Evolutionary conservation across 2,888 invertebrate genomes (phyloP).

Genomic region (Acanthococcus lagerstroemiae): DNA sequence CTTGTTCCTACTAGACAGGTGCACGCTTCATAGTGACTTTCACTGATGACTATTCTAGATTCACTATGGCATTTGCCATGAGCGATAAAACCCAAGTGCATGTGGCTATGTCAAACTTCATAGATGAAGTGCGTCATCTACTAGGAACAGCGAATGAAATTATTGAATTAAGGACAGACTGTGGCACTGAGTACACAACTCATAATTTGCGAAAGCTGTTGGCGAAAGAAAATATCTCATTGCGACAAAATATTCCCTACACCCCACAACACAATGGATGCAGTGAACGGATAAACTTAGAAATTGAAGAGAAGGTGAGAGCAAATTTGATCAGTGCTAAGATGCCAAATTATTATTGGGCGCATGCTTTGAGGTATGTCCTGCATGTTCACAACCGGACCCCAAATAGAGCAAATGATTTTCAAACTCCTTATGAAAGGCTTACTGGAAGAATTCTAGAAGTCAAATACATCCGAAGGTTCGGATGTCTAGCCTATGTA

Average conservation of each 20-base stretch:
- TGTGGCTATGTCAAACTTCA: not conserved
- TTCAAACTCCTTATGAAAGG: not conserved
- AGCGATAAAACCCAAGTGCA: not conserved
- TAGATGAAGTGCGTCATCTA: not conserved
- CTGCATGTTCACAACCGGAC: not conserved
- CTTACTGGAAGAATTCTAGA: not conserved
- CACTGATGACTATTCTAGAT: not conserved
- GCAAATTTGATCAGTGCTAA: not conserved
- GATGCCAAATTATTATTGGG: not conserved
- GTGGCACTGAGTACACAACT: not conserved
- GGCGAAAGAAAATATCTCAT: not conserved
- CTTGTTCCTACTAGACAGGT: not conserved
- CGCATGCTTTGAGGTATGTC: not conserved
- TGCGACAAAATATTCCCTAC: not conserved
- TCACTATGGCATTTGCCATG: not conserved
- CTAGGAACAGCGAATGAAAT: not conserved
- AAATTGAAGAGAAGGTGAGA: not conserved
- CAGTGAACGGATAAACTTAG: not conserved
- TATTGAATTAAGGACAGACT: not conserved
- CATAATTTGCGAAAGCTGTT: not conserved
- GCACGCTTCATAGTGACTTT: not conserved
- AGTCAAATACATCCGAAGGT: not conserved
- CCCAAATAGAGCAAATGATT: not conserved
- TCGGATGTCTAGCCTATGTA: not conserved
- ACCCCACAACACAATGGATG: not conserved